These are phyloP conservation scores for Acrobasis repandana DNA, from an alignment of 2,888 invertebrate genomes.

Conservation along the genomic window DNA sequence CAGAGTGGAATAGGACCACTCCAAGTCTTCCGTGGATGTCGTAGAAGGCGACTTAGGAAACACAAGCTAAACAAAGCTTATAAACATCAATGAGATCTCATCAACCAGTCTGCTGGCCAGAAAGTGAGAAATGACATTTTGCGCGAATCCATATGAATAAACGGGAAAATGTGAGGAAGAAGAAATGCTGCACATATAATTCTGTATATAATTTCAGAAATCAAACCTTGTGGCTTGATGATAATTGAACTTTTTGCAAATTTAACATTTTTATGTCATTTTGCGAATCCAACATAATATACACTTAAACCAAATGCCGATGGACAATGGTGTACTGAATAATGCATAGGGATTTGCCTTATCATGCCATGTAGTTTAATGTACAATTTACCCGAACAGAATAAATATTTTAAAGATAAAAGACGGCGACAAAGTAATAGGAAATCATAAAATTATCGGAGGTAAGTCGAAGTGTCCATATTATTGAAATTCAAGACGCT, in stretches of 20 bases:
- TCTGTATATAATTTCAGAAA: too few species aligned
- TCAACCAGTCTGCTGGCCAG: too few species aligned
- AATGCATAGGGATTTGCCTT: conserved; percentile 12
- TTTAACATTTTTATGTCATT: not conserved
- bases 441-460: conserved; percentile 10
- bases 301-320: not conserved
- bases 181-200: too few species aligned
- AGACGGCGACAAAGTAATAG: conserved; percentile 12
- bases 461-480: not conserved
- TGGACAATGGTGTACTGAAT: conserved; percentile 13
- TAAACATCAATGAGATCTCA: too few species aligned
- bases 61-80: too few species aligned
- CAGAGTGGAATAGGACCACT: too few species aligned
- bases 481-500: not conserved
- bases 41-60: too few species aligned
- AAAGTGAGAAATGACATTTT: too few species aligned
- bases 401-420: conserved; percentile 17
- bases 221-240: too few species aligned
- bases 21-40: too few species aligned
- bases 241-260: not conserved
- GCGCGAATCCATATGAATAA: too few species aligned
- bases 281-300: not conserved
- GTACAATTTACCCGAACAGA: conserved; percentile 15
- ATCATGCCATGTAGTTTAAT: conserved; percentile 14
- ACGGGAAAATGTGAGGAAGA: too few species aligned